Base-by-base conservation (phyloP, 2,888 invertebrate species). In the Bruchidius siliquastri region DNA sequence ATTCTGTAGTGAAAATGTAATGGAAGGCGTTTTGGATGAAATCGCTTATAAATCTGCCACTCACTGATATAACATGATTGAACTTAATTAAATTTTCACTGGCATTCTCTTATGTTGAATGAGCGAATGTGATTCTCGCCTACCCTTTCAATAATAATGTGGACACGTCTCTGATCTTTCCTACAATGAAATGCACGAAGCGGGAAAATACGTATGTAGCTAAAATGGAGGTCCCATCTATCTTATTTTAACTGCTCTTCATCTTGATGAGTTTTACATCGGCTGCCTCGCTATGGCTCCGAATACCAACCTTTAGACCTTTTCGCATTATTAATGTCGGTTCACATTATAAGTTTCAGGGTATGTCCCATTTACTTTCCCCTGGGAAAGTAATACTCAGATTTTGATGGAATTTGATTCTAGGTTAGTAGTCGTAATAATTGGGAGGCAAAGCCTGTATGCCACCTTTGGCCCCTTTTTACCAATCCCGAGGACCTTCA, bases 211-310 rank as follows among this genome's bases (percentile, higher is more conserved):
- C 81, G 81, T 49, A 49, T 49, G 49, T 81, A 82, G 81, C 83
- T 82, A 84, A 83, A 84, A 84, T 84, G 85, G 85, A 84, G 83
- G 83, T 83, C 83, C 80, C 84, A 85, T 85, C 85, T 83, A 84
- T 85, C 85, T 85, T 85, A 85, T 85, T 85, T 84, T 84, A 84
- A 80, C 81, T 78, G 82, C 84, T 84, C 84, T 84, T 84, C 83
- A 81, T 81, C 82, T 83, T 82, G 82, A 82, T 82, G 79, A 82
- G 79, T 83, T 83, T 82, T 81, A 80, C 82, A 75, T 68, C 74
- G 69, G 72, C 49, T 26, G 68, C 71, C 71, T 67, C 68, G 71
- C 76, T 76, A 72, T 75, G 67, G 72, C 77, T 75, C 72, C 67
- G 22, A 18, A 49, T 13, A 49, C 49, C 18, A 49, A 21, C 22